Conservation (phyloP, 2,888 invertebrate species). For the Cactoblastis cactorum region DNA sequence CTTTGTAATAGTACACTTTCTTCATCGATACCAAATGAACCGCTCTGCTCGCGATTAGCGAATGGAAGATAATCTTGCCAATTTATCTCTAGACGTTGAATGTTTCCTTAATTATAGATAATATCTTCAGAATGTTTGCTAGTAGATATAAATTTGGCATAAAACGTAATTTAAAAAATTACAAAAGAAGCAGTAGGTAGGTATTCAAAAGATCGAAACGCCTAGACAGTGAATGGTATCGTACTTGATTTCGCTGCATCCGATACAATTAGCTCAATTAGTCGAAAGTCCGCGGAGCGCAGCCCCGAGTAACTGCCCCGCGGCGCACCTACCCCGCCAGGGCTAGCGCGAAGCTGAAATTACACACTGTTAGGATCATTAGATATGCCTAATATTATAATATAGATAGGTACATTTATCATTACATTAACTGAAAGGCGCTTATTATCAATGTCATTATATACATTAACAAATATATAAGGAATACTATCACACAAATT, state of each 20-base stretch:
- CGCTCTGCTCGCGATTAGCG: neutral
- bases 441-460: too few species aligned
- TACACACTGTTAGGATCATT: neutral
- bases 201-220: too few species aligned
- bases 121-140: neutral
- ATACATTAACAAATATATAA: too few species aligned
- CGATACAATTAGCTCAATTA: neutral
- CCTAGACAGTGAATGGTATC: too few species aligned
- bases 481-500: too few species aligned
- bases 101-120: neutral
- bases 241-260: too few species aligned
- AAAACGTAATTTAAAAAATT: neutral
- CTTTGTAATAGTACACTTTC: conserved; percentile 4
- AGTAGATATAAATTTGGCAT: neutral
- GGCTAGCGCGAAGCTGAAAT: neutral
- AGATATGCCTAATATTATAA: too few species aligned
- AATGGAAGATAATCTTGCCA: neutral
- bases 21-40: neutral
- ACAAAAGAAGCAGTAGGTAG: too few species aligned
- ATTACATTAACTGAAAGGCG: too few species aligned
- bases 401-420: too few species aligned
- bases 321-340: neutral
- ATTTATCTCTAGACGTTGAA: neutral
- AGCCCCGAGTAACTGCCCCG: neutral
- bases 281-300: neutral